These are phyloP conservation scores for Irena cyanogastra DNA, from an alignment of 2,113 vertebrate species.

Conservation along the genomic window DNA sequence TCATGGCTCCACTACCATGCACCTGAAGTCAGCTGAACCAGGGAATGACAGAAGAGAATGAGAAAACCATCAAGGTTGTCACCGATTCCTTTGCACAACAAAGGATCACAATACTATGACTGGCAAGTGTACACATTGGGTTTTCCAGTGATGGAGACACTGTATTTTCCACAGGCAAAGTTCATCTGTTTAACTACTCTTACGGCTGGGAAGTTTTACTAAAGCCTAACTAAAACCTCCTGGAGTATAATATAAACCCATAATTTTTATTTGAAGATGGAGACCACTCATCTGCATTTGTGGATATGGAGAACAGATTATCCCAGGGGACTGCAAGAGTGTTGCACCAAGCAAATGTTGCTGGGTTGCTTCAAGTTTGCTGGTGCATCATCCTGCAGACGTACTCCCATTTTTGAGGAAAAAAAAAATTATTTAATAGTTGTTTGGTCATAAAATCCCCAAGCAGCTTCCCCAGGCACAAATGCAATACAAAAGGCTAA, in stretches of 20 bases:
- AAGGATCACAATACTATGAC: neutral
- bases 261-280: neutral
- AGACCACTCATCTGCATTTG: neutral
- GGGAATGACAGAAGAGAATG: neutral
- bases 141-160: neutral
- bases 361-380: neutral
- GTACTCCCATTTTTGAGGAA: neutral
- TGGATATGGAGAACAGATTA: neutral
- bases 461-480: neutral
- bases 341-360: neutral
- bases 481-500: neutral
- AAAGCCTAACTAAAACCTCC: neutral
- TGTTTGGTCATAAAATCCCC: neutral
- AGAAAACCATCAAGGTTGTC: neutral
- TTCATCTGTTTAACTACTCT: neutral
- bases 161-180: neutral
- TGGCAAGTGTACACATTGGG: neutral
- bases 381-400: neutral
- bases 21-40: neutral
- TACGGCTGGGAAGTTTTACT: neutral
- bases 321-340: neutral
- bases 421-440: neutral
- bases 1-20: neutral
- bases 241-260: neutral
- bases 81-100: fast-evolving